Conservation (phyloP, 2,888 invertebrate genomes). For the Therioaphis trifolii region DNA sequence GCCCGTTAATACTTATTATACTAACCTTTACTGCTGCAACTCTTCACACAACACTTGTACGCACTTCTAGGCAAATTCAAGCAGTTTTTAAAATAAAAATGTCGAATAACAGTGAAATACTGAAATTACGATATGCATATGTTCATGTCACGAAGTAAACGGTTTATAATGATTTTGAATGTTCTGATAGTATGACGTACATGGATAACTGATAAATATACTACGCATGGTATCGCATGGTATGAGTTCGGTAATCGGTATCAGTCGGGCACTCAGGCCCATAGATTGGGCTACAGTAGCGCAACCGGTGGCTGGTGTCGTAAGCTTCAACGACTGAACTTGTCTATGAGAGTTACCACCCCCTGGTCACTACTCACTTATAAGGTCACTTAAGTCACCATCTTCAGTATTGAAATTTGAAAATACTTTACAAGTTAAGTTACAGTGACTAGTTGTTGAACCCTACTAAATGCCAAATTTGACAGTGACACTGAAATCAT, state of each 20-base stretch:
- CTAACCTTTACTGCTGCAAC: slow-evolving; percentile 22
- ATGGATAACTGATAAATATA: too few relatives aligned
- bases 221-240: neutral
- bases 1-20: neutral
- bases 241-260: neutral
- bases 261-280: neutral
- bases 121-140: neutral
- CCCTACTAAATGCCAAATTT: too few relatives aligned
- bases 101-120: neutral
- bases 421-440: too few relatives aligned
- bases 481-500: too few relatives aligned
- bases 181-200: too few relatives aligned
- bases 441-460: too few relatives aligned
- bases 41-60: slow-evolving; percentile 20
- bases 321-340: neutral
- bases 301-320: neutral
- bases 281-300: neutral
- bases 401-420: too few relatives aligned
- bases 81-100: neutral
- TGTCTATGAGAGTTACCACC: neutral
- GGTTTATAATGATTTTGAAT: neutral
- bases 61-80: slow-evolving; percentile 11
- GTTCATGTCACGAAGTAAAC: neutral
- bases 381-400: too few relatives aligned
- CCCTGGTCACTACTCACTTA: too few relatives aligned